phyloP scores from a whole-genome alignment of 2,888 invertebrate genomes.

The Eucriotettix oculatus region DNA sequence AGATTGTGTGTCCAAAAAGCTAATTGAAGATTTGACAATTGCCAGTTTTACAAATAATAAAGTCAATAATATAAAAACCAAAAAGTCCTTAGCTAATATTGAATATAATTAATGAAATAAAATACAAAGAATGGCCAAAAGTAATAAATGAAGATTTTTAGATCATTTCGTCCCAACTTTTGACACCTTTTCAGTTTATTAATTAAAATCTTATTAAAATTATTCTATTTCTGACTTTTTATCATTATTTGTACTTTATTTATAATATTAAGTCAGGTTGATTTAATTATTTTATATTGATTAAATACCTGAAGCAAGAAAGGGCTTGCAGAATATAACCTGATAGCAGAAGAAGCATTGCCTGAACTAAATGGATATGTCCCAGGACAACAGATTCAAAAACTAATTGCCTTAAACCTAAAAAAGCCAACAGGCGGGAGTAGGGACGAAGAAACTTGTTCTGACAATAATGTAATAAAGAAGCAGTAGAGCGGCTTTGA shows the following conservation, averaged over 20 bases:
- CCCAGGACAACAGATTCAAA: conserved; percentile 43
- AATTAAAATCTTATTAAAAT: too few relatives aligned
- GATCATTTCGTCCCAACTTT: too few relatives aligned
- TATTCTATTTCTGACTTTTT: too few relatives aligned
- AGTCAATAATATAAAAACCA: too few relatives aligned
- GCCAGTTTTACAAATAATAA: too few relatives aligned
- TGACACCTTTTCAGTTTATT: too few relatives aligned
- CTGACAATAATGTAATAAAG: conserved; percentile 66
- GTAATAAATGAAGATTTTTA: too few relatives aligned
- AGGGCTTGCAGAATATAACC: conserved; percentile 66
- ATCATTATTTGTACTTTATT: too few relatives aligned
- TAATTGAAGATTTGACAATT: not conserved
- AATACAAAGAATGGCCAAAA: too few relatives aligned
- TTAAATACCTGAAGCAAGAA: conserved; percentile 52
- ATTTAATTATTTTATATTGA: not conserved
- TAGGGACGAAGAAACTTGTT: conserved; percentile 65
- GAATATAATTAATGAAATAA: too few relatives aligned
- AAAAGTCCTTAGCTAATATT: too few relatives aligned
- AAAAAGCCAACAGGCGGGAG: conserved; percentile 50
- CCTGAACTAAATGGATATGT: conserved; percentile 49
- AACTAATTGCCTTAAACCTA: conserved; percentile 55
- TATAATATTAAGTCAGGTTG: too few relatives aligned
- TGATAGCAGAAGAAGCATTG: conserved; percentile 44
- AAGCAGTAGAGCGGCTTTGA: conserved; percentile 36
- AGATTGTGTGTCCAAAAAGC: not conserved